Percentiles rank a stretch among this genome's conserved stretches.
Evolutionary conservation across 1,140 invertebrate genomes (phyloP).

Genomic region (Neotoxoptera formosana): DNA sequence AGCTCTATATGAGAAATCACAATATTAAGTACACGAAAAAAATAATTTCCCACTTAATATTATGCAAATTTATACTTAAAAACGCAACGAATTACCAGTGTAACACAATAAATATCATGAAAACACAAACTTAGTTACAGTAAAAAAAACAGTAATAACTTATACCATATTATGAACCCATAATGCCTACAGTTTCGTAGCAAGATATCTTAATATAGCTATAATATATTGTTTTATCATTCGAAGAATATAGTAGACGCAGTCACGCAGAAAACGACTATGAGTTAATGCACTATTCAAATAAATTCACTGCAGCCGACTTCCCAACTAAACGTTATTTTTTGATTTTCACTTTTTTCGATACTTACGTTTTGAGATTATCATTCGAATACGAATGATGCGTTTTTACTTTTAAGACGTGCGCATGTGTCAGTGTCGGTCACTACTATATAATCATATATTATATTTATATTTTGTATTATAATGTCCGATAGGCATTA

Average conservation of each 20-base stretch:
- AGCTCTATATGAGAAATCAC: not conserved
- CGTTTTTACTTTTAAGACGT: too few relatives aligned
- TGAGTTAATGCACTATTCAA: not conserved
- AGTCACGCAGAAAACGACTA: not conserved
- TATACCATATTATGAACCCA: not conserved
- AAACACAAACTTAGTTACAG: not conserved
- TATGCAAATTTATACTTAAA: not conserved
- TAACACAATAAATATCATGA: not conserved
- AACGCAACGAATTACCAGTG: not conserved
- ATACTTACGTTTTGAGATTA: too few relatives aligned
- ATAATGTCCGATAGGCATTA: not conserved
- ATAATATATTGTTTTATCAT: not conserved
- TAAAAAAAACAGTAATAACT: not conserved
- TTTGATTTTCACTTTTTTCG: not conserved
- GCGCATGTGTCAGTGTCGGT: not conserved
- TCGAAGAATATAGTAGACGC: not conserved
- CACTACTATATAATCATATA: too few relatives aligned
- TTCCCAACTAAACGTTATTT: not conserved
- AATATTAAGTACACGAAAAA: not conserved
- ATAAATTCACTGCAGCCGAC: not conserved
- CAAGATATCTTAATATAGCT: too few relatives aligned
- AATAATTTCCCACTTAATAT: not conserved
- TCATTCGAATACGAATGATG: not conserved
- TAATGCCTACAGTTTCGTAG: too few relatives aligned
- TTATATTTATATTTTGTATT: not conserved